Percentiles rank a stretch among this genome's conserved stretches.
Conservation (phyloP, 2,113 vertebrate species). For the Colossoma macropomum region DNA sequence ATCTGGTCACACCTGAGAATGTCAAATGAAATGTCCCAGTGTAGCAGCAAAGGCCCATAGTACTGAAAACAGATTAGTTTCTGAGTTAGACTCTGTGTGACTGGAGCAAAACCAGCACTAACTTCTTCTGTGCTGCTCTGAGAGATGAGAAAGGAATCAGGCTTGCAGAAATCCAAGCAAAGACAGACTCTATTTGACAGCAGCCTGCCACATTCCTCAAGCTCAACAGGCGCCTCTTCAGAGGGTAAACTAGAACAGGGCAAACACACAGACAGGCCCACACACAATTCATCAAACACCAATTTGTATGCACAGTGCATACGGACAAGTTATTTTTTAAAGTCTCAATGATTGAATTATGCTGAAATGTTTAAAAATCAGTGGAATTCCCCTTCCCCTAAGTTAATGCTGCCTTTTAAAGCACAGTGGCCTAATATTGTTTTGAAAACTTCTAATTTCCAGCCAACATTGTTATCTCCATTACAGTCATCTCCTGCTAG, state of each 20-base stretch:
- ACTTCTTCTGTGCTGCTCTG: neutral
- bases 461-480: too few species aligned
- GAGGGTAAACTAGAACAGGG: constrained; percentile 27
- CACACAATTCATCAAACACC: neutral
- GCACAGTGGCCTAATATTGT: too few species aligned
- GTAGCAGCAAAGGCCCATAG: neutral
- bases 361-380: too few species aligned
- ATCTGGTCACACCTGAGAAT: neutral
- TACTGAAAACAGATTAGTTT: neutral
- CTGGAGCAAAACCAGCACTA: constrained; percentile 6
- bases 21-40: neutral
- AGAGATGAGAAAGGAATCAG: neutral
- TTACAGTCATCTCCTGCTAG: too few species aligned
- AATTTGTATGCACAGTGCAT: too few species aligned
- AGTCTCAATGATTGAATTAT: too few species aligned
- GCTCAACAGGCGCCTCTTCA: constrained; percentile 53
- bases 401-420: too few species aligned
- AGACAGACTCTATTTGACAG: constrained; percentile 56
- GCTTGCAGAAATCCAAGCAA: neutral
- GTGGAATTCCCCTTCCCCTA: too few species aligned
- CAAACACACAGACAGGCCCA: constrained; percentile 11
- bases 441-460: too few species aligned
- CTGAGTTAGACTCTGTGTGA: neutral
- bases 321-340: too few species aligned
- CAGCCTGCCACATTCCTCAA: constrained; percentile 68